Evolutionary conservation across 2,888 invertebrate genomes (phyloP).

Genomic region (Eretmocerus hayati): DNA sequence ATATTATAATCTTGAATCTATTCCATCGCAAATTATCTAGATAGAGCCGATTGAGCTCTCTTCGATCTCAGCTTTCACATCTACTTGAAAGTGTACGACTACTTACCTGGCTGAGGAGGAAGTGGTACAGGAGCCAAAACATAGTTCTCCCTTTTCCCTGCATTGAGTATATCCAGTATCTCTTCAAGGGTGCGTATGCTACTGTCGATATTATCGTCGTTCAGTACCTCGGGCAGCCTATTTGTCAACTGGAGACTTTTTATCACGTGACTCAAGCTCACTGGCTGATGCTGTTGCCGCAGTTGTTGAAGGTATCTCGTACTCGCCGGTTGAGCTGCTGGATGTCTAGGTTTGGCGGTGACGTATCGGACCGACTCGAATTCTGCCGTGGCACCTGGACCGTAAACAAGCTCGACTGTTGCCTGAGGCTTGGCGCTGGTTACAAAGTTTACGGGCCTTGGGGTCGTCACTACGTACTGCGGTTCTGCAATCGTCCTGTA

Average conservation of each 20-base stretch:
- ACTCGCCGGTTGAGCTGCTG: background rate
- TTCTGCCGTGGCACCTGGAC: constrained; percentile 1
- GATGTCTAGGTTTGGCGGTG: background rate
- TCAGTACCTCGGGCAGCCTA: constrained; percentile 68
- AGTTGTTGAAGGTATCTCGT: background rate
- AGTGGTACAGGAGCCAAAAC: too few relatives aligned
- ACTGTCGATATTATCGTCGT: constrained; percentile 69
- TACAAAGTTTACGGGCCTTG: background rate
- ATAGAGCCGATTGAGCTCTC: too few relatives aligned
- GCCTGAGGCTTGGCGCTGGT: background rate
- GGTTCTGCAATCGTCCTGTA: constrained; percentile 1
- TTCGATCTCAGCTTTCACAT: too few relatives aligned
- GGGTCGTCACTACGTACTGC: constrained; percentile 6
- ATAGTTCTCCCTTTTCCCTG: constrained; percentile 43
- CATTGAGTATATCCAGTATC: constrained; percentile 63
- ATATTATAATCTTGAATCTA: too few relatives aligned
- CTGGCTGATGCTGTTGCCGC: constrained; percentile 1
- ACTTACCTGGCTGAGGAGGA: constrained; percentile 10
- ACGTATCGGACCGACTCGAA: constrained; percentile 18
- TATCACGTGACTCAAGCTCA: constrained; percentile 53
- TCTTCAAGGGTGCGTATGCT: constrained; percentile 71
- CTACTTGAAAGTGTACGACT: too few relatives aligned
- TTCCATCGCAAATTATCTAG: too few relatives aligned
- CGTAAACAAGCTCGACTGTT: constrained; percentile 1
- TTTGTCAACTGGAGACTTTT: constrained; percentile 69